phyloP scores from a whole-genome alignment of 2,888 invertebrate genomes.

The Antitype chi region DNA sequence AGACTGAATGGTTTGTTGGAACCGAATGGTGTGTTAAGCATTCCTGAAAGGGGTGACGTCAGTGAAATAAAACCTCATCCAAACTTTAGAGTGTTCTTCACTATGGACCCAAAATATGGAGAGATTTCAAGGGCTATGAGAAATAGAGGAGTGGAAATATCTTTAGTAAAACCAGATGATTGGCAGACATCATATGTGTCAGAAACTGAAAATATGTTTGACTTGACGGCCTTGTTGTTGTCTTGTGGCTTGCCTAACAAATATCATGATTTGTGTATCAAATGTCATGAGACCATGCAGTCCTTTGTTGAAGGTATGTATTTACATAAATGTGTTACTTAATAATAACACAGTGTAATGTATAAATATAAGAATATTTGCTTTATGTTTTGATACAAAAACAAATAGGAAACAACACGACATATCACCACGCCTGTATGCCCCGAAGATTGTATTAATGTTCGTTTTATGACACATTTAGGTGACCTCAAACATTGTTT shows the following conservation, averaged over 20 bases:
- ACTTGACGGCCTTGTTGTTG: constrained; percentile 84
- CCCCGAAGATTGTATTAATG: background rate
- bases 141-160: constrained; percentile 98
- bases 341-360: background rate
- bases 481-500: background rate
- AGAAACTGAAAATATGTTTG: constrained; percentile 82
- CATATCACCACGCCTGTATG: background rate
- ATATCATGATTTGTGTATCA: constrained; percentile 81
- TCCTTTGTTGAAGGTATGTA: constrained; percentile 85
- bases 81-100: constrained; percentile 97
- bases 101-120: constrained; percentile 98
- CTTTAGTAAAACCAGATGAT: constrained; percentile 81
- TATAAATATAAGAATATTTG: background rate
- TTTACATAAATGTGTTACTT: background rate
- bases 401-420: background rate
- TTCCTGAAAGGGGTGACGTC: constrained; percentile 97
- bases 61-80: constrained; percentile 96
- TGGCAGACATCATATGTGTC: constrained; percentile 74
- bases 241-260: constrained; percentile 83
- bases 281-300: constrained; percentile 84
- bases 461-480: background rate
- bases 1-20: constrained; percentile 98
- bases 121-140: constrained; percentile 99
- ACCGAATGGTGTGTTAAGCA: constrained; percentile 96
- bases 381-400: background rate